Evolutionary conservation across 1,140 invertebrate genomes (phyloP).

Genomic region (Brachionus manjavacas): DNA sequence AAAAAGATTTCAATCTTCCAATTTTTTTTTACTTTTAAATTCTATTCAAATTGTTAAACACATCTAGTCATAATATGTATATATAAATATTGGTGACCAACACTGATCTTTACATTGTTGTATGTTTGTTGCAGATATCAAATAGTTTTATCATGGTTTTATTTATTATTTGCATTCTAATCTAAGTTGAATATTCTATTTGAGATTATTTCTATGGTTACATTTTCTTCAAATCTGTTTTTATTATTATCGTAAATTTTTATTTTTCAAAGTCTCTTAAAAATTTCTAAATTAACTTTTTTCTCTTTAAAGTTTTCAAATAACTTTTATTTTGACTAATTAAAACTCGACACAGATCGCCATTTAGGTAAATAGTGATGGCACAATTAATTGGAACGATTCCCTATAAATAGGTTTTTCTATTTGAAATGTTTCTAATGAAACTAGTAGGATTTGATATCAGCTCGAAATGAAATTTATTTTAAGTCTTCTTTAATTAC

Average conservation of each 20-base stretch:
- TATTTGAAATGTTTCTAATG: not conserved
- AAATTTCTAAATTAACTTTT: not conserved
- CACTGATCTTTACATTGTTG: not conserved
- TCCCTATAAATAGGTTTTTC: not conserved
- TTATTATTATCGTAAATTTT: not conserved
- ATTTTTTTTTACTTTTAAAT: too few species aligned
- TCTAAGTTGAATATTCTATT: conserved; percentile 3
- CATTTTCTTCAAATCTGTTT: not conserved
- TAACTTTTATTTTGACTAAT: not conserved
- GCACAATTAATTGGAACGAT: not conserved
- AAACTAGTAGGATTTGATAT: conserved; percentile 4
- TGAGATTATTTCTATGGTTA: conserved; percentile 37
- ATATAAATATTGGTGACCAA: not conserved
- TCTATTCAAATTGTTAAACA: too few species aligned
- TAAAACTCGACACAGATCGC: not conserved
- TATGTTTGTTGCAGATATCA: not conserved
- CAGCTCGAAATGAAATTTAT: not conserved
- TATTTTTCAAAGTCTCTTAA: not conserved
- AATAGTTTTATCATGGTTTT: not conserved
- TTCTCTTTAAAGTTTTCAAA: not conserved
- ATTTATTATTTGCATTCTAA: conserved; percentile 33
- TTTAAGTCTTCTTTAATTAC: conserved; percentile 13
- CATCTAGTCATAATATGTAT: not conserved
- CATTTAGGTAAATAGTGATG: conserved; percentile 9
- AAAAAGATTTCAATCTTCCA: too few species aligned